Base-by-base conservation (phyloP, 1,140 invertebrate species). In the Drosophila yakuba region DNA sequence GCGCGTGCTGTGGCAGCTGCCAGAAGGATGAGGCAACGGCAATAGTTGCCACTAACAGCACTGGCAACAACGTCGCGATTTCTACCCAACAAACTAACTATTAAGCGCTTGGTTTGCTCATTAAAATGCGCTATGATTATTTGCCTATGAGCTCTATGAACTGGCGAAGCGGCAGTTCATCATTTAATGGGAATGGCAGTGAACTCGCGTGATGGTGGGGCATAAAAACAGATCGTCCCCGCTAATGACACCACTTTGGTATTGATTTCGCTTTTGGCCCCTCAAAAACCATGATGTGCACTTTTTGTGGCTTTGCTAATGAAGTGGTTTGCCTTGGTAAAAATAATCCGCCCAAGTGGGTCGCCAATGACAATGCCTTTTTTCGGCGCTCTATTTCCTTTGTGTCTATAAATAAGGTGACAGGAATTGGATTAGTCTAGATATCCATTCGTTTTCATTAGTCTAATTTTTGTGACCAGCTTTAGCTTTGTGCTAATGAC, bases 361-460 rank as follows among this genome's bases (percentile, higher is more conserved):
- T 73, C 83, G 71, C 66, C 71, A 14, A 14, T 72, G 68, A 72
- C 68, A 39, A 2, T 43, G 52, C 28, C 15, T 20, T 71, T 71
- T 86, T 86, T 25, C 15, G 36, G 28, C 35, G 38, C 47, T 64
- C 63, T 44, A 17, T 64, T 76, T 60, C 57, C 60, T 28, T 39
- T 60, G 50, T 58, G 60, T 39, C 84, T 80, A 84, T 83, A 89
- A 83, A 88, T 83, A 83, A 71, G 63, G 79, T 57, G 84, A 88
- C 83, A 74, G 75, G 75, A 77, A 86, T 89, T 76, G 84, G 84
- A 79, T 89, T 88, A 88, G 89, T 89, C 86, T 80, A 71, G 67
- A 89, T 89, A 77, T 89, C 80, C 80, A 89, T 88, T 88, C 89
- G 76, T 83, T 79, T 89, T 89, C 79, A 88, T 88, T 88, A 88